Conservation (phyloP, 2,113 vertebrate species). For the Hylia prasina region DNA sequence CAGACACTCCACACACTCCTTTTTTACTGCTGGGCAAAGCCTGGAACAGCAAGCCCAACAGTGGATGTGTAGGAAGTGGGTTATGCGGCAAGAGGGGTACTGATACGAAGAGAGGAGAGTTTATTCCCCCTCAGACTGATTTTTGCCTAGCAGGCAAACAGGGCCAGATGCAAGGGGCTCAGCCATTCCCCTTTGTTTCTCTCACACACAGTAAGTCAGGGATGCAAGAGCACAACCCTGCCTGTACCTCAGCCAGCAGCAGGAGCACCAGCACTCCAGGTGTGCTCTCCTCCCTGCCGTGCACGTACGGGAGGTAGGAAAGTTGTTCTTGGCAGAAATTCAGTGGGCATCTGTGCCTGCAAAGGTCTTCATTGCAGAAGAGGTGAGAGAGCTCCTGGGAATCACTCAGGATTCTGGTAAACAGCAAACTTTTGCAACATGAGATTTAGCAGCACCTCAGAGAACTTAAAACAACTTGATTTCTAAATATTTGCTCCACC, state of each 20-base stretch:
- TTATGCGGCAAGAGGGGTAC: not conserved
- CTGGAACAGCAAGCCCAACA: not conserved
- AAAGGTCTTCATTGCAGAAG: not conserved
- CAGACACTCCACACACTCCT: not conserved
- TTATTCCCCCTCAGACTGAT: not conserved
- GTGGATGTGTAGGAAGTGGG: not conserved
- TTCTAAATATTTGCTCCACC: conserved; percentile 37
- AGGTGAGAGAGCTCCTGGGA: conserved; percentile 2
- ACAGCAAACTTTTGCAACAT: not conserved
- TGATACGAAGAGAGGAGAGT: not conserved
- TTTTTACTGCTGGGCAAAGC: not conserved
- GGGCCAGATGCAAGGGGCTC: not conserved
- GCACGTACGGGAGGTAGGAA: not conserved
- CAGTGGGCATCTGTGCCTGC: not conserved
- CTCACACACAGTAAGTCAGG: not conserved
- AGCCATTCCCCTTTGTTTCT: not conserved
- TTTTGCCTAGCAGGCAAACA: not conserved
- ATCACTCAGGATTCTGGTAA: conserved; percentile 11
- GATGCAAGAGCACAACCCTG: not conserved
- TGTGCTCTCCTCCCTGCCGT: not conserved
- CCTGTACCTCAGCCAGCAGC: not conserved
- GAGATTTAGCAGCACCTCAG: conserved; percentile 22
- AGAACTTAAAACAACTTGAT: conserved; percentile 31
- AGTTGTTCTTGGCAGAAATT: conserved; percentile 54
- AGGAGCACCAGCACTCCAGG: not conserved